Evolutionary conservation across 1,140 invertebrate genomes (phyloP), one percentile per base, ranked within the genome.

Genomic region (Mylabris phalerata): DNA sequence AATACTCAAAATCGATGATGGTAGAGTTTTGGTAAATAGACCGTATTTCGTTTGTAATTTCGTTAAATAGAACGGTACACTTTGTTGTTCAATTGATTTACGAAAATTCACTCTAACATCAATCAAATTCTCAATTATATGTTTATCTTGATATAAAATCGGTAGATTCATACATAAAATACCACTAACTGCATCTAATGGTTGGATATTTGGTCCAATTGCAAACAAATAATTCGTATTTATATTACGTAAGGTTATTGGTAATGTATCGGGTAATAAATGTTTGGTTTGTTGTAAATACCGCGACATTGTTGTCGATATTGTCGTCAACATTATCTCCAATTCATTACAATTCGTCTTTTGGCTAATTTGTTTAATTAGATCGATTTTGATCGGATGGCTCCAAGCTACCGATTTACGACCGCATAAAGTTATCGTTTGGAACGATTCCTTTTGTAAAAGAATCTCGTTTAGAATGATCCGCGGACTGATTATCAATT

Each of bases 331-430:
- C 1, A 84, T 75, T 7, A 90, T 80, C 63, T 90, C 88, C 0
- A 84, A 83, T 27, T 85, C 82, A 5, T 4, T 32, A 32, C 32
- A 32, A 32, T 32, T 32, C 0, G 83, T 80, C 0, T 86, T 81
- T 2, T 83, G 80, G 0, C 83, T 79, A 3, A 79, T 77, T 46
- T 78, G 76, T 41, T 71, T 65, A 2, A 79, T 47, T n/a, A 66
- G 40, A 0, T 79, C 76, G 3, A 75, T 67, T 57, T 80, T 77
- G 2, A 91, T 79, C 1, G 84, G 80, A 0, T 84, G 81, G 0
- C 87, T 88, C 83, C 89, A 91, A 3, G 85, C 81, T 1, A 89
- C 81, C 1, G 88, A 84, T 75, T 91, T 90, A 56, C 88, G 78
- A 5, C 88, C 89, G 54, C 85, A 87, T 4, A 87, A 78, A 0